Evolutionary conservation across 2,113 vertebrate genomes (phyloP).

Genomic region (Bujurquina vittata): DNA sequence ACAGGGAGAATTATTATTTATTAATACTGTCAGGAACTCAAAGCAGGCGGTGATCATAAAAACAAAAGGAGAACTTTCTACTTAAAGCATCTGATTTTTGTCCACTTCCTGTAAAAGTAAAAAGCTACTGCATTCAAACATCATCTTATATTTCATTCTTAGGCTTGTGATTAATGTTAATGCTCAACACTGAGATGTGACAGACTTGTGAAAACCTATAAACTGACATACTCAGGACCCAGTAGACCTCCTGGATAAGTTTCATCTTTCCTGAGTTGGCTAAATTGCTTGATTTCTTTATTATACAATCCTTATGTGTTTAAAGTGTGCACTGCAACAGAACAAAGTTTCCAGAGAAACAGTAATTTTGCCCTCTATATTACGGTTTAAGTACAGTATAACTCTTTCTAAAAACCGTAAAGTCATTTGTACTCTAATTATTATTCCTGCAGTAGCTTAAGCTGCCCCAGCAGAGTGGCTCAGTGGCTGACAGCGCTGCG

Average conservation of each 20-base stretch:
- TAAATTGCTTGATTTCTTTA: neutral
- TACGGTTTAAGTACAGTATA: neutral
- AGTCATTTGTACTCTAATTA: conserved; percentile 11
- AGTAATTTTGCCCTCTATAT: neutral
- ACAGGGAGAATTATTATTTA: neutral
- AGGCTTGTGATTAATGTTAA: neutral
- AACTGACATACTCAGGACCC: neutral
- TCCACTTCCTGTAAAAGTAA: neutral
- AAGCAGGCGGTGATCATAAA: neutral
- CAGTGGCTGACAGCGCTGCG: neutral
- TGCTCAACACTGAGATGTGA: neutral
- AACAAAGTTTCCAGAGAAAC: neutral
- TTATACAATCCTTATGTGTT: neutral
- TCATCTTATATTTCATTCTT: neutral
- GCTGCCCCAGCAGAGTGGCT: conserved; percentile 15
- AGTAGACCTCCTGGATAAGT: neutral
- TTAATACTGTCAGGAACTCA: neutral
- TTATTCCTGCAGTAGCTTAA: neutral
- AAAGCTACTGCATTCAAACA: neutral
- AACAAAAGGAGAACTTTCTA: neutral
- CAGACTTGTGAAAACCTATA: neutral
- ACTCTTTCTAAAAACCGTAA: neutral
- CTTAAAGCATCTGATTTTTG: neutral
- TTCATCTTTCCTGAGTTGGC: neutral
- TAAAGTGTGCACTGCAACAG: neutral